Conservation (phyloP, 2,888 invertebrate species). For the Drosophila maculinotata region DNA sequence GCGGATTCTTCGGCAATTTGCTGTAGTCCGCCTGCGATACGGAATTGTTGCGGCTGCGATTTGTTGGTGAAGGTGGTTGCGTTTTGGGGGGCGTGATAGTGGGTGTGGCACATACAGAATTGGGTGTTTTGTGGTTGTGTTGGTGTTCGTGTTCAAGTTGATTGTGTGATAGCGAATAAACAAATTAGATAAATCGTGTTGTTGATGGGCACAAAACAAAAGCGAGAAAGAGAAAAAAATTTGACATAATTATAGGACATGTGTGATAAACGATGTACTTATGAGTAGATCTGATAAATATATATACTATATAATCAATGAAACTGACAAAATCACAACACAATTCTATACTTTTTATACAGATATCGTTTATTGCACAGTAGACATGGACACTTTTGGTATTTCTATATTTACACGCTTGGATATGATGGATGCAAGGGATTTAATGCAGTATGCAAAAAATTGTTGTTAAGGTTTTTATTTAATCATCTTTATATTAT, state of each 20-base stretch:
- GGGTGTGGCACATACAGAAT: constrained; percentile 27
- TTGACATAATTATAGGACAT: constrained; percentile 61
- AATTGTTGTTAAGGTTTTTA: no score
- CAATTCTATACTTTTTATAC: constrained; percentile 17
- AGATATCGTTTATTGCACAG: constrained; percentile 65
- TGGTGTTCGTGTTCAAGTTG: constrained; percentile 23
- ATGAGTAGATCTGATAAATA: constrained; percentile 20
- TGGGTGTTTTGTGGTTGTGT: constrained; percentile 15
- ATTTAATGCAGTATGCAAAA: background rate
- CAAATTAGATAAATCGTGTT: constrained; percentile 31
- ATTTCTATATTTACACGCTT: constrained; percentile 46
- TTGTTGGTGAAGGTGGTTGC: constrained; percentile 29
- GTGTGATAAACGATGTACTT: constrained; percentile 38
- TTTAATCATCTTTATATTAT: no score
- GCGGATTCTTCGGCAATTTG: constrained; percentile 85
- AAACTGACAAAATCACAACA: constrained; percentile 22
- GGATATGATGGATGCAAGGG: background rate
- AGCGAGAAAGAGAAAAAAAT: constrained; percentile 65
- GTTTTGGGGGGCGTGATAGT: constrained; percentile 25
- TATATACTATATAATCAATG: constrained; percentile 8
- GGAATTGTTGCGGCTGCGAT: constrained; percentile 87
- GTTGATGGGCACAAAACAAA: constrained; percentile 64
- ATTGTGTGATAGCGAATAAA: constrained; percentile 31
- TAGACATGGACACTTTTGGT: constrained; percentile 1
- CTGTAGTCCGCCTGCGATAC: constrained; percentile 88